Evolutionary conservation across 2,113 vertebrate species (phyloP).

Genomic region (Lepisosteus oculatus): DNA sequence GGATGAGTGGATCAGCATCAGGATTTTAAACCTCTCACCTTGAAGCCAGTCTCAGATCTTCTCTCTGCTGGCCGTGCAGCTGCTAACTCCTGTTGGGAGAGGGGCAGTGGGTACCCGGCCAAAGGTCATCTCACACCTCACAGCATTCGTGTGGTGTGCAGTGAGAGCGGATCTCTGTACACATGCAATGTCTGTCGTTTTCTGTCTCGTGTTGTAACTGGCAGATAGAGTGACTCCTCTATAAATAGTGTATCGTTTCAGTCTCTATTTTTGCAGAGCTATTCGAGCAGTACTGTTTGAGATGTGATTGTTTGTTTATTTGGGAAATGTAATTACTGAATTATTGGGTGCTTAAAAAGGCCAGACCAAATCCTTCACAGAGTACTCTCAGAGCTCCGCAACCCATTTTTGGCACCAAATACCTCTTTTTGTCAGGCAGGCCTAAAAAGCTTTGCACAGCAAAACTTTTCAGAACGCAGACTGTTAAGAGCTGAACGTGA

Average conservation of each 20-base stretch:
- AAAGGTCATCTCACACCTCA: slow-evolving; percentile 25
- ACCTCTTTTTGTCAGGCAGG: background rate
- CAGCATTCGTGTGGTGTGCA: slow-evolving; percentile 29
- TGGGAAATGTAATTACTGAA: slow-evolving; percentile 49
- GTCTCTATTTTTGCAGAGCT: slow-evolving; percentile 23
- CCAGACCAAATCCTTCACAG: slow-evolving; percentile 21
- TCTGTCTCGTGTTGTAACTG: slow-evolving; percentile 50
- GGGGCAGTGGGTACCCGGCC: slow-evolving; percentile 12
- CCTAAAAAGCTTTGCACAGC: slow-evolving; percentile 12
- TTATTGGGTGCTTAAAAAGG: slow-evolving; percentile 50
- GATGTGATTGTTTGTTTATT: slow-evolving; percentile 57
- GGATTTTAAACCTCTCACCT: slow-evolving; percentile 33
- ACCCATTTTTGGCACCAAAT: slow-evolving; percentile 25
- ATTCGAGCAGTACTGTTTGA: slow-evolving; percentile 48
- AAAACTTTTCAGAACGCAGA: background rate
- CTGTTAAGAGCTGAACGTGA: too few species aligned
- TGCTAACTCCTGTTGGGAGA: too few species aligned
- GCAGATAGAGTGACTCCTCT: slow-evolving; percentile 36
- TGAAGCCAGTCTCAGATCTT: slow-evolving; percentile 13
- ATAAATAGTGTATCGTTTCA: slow-evolving; percentile 32
- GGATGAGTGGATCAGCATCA: slow-evolving; percentile 47
- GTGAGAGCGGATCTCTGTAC: slow-evolving; percentile 30
- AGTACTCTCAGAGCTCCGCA: slow-evolving; percentile 23
- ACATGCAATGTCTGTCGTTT: slow-evolving; percentile 46
- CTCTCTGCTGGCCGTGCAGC: slow-evolving; percentile 1